These are phyloP conservation scores for Chrysocyon brachyurus DNA, from an alignment of 2,797 vertebrate species.

Conservation along the genomic window DNA sequence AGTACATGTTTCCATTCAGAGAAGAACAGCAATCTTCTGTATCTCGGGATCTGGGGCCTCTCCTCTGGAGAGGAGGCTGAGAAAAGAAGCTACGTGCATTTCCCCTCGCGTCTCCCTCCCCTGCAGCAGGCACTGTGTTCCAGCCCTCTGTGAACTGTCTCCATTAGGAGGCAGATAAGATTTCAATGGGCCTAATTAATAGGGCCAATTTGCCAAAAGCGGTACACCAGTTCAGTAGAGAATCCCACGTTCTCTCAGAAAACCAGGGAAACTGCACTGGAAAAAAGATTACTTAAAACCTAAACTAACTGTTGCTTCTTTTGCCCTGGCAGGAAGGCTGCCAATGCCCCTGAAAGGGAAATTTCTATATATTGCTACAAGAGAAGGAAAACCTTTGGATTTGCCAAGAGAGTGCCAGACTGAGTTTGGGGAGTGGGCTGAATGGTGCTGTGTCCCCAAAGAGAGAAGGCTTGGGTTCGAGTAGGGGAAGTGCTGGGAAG, in stretches of 20 bases:
- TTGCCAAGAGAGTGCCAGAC: neutral
- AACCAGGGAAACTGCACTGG: neutral
- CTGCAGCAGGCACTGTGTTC: neutral
- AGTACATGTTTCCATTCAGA: neutral
- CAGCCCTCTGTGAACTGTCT: neutral
- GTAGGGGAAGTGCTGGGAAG: too few species aligned
- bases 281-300: neutral
- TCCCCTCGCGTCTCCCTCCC: neutral
- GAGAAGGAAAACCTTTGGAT: neutral
- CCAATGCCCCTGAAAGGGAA: neutral
- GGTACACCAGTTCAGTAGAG: too few species aligned
- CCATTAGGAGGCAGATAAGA: neutral
- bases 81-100: neutral
- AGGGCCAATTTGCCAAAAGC: neutral
- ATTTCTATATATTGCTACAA: neutral
- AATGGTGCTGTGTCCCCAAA: neutral
- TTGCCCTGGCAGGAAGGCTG: constrained; percentile 13
- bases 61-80: neutral
- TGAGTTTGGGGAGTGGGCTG: neutral
- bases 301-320: neutral
- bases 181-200: constrained; percentile 2
- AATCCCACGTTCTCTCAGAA: neutral
- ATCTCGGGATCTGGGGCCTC: neutral
- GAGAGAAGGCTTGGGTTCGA: neutral
- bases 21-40: neutral